These are phyloP conservation scores for Drosophila pandora DNA, from an alignment of 1,140 invertebrate species.

Conservation along the genomic window DNA sequence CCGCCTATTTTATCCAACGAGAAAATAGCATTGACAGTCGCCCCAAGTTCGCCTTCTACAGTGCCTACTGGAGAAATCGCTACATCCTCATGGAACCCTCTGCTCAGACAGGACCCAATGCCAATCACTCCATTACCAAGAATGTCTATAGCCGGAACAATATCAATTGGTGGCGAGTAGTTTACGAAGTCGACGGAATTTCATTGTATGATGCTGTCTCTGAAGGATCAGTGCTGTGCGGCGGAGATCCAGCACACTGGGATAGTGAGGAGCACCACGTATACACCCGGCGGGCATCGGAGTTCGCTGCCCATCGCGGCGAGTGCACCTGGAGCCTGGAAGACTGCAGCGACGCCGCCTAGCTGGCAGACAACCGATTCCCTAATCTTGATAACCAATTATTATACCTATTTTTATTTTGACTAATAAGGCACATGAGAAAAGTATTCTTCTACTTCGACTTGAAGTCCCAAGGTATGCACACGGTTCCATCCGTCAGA, in stretches of 20 bases:
- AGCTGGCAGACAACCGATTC: not conserved
- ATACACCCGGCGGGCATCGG: conserved; percentile 50
- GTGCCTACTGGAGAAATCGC: conserved; percentile 59
- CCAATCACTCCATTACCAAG: conserved; percentile 47
- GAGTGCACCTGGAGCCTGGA: conserved; percentile 71
- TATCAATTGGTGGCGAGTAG: conserved; percentile 55
- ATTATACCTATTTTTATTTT: conserved; percentile 24
- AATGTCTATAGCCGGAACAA: conserved; percentile 56
- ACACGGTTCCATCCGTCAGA: conserved; percentile 94
- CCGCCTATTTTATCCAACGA: conserved; percentile 52
- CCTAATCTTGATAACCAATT: not conserved
- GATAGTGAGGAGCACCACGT: conserved; percentile 60
- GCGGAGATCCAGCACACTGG: conserved; percentile 61
- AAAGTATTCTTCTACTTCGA: conserved; percentile 40
- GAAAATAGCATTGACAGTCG: conserved; percentile 26
- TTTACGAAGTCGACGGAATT: conserved; percentile 29
- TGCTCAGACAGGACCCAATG: conserved; percentile 6
- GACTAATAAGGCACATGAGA: conserved; percentile 62
- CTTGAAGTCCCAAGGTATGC: conserved; percentile 96
- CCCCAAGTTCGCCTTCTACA: conserved; percentile 51
- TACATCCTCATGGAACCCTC: conserved; percentile 54
- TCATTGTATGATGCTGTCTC: conserved; percentile 51
- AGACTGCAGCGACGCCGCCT: conserved; percentile 63
- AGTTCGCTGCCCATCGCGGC: conserved; percentile 32
- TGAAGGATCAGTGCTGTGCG: conserved; percentile 51